Conservation (phyloP, 1,140 invertebrate genomes). For the Leptoteleia sp. region DNA sequence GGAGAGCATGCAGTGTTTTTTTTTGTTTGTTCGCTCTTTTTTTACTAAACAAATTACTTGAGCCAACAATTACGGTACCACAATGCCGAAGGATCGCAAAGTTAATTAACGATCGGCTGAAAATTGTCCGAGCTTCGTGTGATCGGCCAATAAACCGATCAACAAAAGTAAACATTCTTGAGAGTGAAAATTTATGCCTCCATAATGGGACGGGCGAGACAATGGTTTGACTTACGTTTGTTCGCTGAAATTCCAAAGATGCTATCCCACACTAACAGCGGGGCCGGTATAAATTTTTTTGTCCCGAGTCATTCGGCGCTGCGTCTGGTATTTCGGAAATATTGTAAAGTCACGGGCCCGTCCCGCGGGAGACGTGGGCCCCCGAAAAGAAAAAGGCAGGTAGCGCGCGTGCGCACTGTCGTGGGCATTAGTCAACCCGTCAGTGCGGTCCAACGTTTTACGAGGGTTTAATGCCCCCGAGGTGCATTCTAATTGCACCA, state of each 20-base stretch:
- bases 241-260: conserved; percentile 48
- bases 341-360: conserved; percentile 56
- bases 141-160: conserved; percentile 40
- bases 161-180: conserved; percentile 44
- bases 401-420: conserved; percentile 69
- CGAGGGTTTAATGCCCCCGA: conserved; percentile 80
- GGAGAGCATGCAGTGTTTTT: too few species aligned
- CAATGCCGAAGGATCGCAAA: too few species aligned
- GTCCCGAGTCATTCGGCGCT: conserved; percentile 33
- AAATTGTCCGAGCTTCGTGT: not conserved
- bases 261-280: conserved; percentile 39
- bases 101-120: conserved; percentile 29
- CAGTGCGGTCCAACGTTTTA: conserved; percentile 77
- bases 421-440: conserved; percentile 76
- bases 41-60: too few species aligned
- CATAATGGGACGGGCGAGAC: conserved; percentile 22
- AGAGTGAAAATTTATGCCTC: conserved; percentile 37
- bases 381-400: conserved; percentile 63
- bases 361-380: conserved; percentile 35
- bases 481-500: conserved; percentile 80
- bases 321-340: conserved; percentile 59
- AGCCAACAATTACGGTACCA: too few species aligned
- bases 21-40: too few species aligned
- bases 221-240: conserved; percentile 39
- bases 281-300: conserved; percentile 52